phyloP scores from a whole-genome alignment of 1,140 invertebrate species.

The Hyles vespertilio region DNA sequence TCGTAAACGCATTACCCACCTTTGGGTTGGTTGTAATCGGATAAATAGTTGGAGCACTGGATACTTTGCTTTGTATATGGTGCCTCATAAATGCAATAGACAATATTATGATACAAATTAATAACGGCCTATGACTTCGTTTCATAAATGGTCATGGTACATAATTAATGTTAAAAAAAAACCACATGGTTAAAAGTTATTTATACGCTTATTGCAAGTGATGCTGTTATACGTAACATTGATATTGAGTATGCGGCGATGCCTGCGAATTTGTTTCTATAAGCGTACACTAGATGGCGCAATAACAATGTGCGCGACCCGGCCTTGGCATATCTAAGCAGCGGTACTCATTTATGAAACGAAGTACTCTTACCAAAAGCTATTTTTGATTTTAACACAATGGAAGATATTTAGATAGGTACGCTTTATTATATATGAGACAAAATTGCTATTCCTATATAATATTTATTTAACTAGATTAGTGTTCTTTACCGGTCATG shows the following conservation, averaged over 20 bases:
- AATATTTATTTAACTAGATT: constrained; percentile 3
- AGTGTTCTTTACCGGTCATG: constrained; percentile 4
- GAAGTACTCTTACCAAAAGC: neutral
- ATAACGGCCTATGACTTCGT: neutral
- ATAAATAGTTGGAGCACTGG: neutral
- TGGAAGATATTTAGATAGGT: constrained; percentile 3
- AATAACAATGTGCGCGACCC: too few relatives aligned
- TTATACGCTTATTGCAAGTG: neutral
- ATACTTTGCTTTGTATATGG: neutral
- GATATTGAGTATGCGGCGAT: neutral
- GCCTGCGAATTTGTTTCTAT: neutral
- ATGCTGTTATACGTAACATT: neutral
- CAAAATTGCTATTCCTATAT: neutral
- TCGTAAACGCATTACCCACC: neutral
- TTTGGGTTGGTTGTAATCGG: neutral
- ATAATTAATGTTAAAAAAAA: neutral
- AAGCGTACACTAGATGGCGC: neutral
- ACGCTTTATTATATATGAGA: constrained; percentile 1
- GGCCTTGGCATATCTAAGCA: too few relatives aligned
- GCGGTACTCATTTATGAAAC: neutral
- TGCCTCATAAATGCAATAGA: constrained; percentile 8
- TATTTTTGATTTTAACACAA: neutral
- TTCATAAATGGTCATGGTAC: neutral
- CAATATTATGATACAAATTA: constrained; percentile 2
- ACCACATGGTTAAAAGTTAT: too few relatives aligned